phyloP scores from a whole-genome alignment of 2,888 invertebrate species.

The Drosophila picticornis region DNA sequence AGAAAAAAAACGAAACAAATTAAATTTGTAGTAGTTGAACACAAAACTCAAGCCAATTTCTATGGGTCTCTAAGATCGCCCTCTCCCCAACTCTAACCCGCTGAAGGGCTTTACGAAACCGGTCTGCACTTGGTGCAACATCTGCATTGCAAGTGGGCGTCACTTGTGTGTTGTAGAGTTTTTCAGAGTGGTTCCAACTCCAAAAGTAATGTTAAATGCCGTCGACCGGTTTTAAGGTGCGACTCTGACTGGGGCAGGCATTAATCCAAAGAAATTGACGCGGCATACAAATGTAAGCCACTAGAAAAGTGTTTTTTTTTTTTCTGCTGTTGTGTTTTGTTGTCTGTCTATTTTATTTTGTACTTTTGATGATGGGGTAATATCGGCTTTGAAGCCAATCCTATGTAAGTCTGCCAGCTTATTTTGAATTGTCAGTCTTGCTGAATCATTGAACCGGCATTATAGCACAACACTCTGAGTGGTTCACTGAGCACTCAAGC shows the following conservation, averaged over 20 bases:
- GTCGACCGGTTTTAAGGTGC: conserved; percentile 75
- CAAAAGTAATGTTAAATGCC: conserved; percentile 59
- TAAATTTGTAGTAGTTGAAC: conserved; percentile 1
- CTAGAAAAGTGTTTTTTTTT: conserved; percentile 38
- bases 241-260: conserved; percentile 44
- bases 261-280: conserved; percentile 61
- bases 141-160: conserved; percentile 47
- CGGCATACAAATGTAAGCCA: conserved; percentile 48
- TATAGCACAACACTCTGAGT: conserved; percentile 11
- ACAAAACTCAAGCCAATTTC: conserved; percentile 25
- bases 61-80: conserved; percentile 9
- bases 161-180: conserved; percentile 49
- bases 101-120: conserved; percentile 70
- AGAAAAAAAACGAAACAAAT: conserved; percentile 8
- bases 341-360: conserved; percentile 7
- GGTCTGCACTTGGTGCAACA: conserved; percentile 48
- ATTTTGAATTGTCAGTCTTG: conserved; percentile 33
- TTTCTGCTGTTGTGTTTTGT: too few species aligned
- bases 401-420: conserved; percentile 50
- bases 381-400: conserved; percentile 54
- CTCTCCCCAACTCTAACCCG: neutral
- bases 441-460: conserved; percentile 49
- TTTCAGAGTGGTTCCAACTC: conserved; percentile 41
- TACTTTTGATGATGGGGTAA: conserved; percentile 47
- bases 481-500: conserved; percentile 26